Percentiles rank a stretch among this genome's conserved stretches.
These are phyloP conservation scores for Toxostoma redivivum DNA, from an alignment of 2,113 vertebrate genomes.

Conservation along the genomic window DNA sequence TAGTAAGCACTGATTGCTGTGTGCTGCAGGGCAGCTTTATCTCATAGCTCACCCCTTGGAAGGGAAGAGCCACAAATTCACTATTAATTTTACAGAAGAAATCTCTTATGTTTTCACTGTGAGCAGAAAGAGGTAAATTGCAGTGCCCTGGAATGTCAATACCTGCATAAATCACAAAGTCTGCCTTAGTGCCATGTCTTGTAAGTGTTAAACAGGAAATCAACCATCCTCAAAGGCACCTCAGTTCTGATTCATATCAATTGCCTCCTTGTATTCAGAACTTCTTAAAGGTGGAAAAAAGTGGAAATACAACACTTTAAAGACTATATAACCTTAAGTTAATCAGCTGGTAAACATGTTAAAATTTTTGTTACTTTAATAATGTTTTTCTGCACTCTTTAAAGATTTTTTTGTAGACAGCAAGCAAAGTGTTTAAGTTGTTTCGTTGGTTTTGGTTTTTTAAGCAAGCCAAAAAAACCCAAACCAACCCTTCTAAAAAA, in stretches of 20 bases:
- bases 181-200: neutral
- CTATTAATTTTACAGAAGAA: neutral
- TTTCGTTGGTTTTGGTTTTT: neutral
- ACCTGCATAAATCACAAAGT: neutral
- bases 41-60: neutral
- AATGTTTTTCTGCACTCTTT: neutral
- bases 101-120: fast-evolving
- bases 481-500: fast-evolving
- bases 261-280: neutral
- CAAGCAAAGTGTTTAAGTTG: neutral
- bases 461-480: neutral
- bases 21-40: neutral
- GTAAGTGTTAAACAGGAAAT: neutral
- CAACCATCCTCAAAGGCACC: fast-evolving
- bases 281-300: neutral
- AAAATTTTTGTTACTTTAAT: neutral
- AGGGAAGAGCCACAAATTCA: neutral
- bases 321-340: neutral
- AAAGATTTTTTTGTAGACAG: neutral
- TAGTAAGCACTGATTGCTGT: neutral
- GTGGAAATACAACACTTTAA: neutral
- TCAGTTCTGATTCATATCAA: neutral
- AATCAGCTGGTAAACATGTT: neutral
- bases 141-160: neutral
- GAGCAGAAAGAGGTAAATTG: neutral